Evolutionary conservation across 2,888 invertebrate species (phyloP), one percentile per base, ranked within the genome.

Genomic region (Carpatolechia fugitivella): DNA sequence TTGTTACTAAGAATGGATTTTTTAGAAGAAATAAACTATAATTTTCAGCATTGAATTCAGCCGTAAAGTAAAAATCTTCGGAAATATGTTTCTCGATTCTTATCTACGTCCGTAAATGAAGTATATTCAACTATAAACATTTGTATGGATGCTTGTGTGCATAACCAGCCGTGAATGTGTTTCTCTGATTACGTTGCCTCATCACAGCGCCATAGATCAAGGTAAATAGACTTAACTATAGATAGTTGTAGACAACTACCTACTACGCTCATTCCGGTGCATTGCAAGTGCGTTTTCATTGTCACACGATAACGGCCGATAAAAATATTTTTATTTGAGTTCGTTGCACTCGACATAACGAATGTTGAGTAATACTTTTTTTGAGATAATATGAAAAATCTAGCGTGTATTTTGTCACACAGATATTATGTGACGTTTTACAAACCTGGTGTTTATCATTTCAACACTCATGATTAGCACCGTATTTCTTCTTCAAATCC

Each of bases 121-220:
- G 18, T 13, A 16, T 24, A 16, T n/a, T 14, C 40, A 29, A 18
- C 24, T 29, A 8, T 16, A 36, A 29, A 30, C n/a, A 50, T 10
- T 29, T 36, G 38, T 51, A 8, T 51, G n/a, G 13, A n/a, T 38
- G 44, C 29, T 33, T 41, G 36, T 41, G 31, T 52, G 44, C 33
- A 33, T 31, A n/a, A 33, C 14, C 11, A 29, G 13, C 31, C 20
- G 16, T 16, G 33, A 30, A 52, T 40, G 30, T 54, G 48, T 54
- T 11, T 20, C 16, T 47, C 29, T 52, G 13, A 50, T 54, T 53
- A 60, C 60, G 59, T 55, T 48, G 58, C 63, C 44, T 64, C 66
- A 70, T 69, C 59, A 63, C 47, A 40, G 61, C 68, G 66, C 64
- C 64, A 68, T 66, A 72, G 74, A 77, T 78, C 80, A 79, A 78